Evolutionary conservation across 2,113 vertebrate genomes (phyloP).

Genomic region (Aptenodytes forsteri): DNA sequence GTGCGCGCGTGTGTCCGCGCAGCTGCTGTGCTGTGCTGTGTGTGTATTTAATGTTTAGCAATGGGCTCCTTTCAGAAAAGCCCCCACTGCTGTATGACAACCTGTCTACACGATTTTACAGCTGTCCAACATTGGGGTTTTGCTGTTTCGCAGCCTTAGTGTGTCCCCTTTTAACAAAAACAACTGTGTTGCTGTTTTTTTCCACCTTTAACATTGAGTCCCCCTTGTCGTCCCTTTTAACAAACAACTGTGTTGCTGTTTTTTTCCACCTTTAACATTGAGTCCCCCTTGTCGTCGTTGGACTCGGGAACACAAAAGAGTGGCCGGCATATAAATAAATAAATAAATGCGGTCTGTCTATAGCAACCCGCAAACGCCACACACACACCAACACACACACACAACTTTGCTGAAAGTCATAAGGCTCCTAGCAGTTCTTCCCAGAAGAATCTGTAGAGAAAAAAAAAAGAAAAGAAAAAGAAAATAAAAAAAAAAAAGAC

Average conservation of each 20-base stretch:
- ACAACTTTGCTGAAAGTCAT: constrained; percentile 15
- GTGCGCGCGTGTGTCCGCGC: constrained; percentile 55
- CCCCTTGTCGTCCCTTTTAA: constrained; percentile 71
- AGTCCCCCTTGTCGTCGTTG: constrained; percentile 47
- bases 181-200: constrained; percentile 42
- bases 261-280: constrained; percentile 34
- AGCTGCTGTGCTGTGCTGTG: constrained; percentile 73
- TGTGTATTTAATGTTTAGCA: constrained; percentile 89
- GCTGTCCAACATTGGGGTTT: constrained; percentile 89
- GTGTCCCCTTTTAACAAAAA: constrained; percentile 80
- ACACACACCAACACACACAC: background rate
- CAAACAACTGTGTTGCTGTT: constrained; percentile 57
- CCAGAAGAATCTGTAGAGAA: background rate
- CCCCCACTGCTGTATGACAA: constrained; percentile 91
- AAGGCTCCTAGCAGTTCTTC: background rate
- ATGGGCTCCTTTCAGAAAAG: constrained; percentile 86
- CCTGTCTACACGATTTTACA: constrained; percentile 91
- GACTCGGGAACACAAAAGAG: constrained; percentile 3
- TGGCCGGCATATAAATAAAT: background rate
- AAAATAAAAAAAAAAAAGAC: background rate
- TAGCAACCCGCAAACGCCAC: background rate
- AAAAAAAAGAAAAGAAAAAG: too few species aligned
- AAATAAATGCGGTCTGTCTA: background rate
- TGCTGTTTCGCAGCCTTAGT: constrained; percentile 79
- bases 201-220: constrained; percentile 43